Base-by-base conservation (phyloP, 2,797 vertebrate genomes). In the Pseudochaenichthys georgianus region DNA sequence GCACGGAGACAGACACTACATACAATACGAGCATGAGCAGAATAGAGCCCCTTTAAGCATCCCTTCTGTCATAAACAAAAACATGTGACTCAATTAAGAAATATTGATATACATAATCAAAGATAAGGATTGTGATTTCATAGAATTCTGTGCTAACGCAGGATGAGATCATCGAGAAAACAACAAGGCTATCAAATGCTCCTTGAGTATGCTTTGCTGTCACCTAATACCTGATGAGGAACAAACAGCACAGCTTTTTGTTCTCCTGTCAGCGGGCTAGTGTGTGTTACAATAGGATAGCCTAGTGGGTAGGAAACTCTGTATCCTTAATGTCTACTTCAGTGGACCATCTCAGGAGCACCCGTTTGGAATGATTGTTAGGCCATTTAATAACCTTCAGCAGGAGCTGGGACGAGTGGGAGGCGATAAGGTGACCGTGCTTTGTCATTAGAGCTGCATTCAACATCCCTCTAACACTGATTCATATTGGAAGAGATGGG, bases 111-210 rank as follows among this genome's bases (percentile, higher is more conserved):
- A 34, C 8, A 41, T 58, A 42, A 41, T 42, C 66, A 62, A 38
- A 28, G 13, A 48, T 70, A 51, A 66, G 64, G 38, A 52, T 41
- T 55, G 76, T 73, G 72, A 83, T 74, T 65, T 63, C 57, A 81
- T 66, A 84, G 38, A 42, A 3, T 9, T 34, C 54, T n/a, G 52
- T 53, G 45, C 46, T 71, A 66, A 64, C 62, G 78, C 59, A 75
- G 68, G 65, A 88, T 91, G 88, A 93, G 86, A 61, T 93, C 89
- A 92, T 70, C 75, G 64, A 65, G 41, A 64, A 62, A 79, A 61
- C 59, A 78, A 87, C 85, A 92, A 85, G 85, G 81, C 82, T 90
- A 88, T 94, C 87, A 64, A 50, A 58, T 92, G 77, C 65, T 87
- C 62, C 17, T 59, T 17, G 48, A 84, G 70, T 84, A 83, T 83